Evolutionary conservation across 2,797 vertebrate genomes (phyloP).

Genomic region (Gallinago stenura): DNA sequence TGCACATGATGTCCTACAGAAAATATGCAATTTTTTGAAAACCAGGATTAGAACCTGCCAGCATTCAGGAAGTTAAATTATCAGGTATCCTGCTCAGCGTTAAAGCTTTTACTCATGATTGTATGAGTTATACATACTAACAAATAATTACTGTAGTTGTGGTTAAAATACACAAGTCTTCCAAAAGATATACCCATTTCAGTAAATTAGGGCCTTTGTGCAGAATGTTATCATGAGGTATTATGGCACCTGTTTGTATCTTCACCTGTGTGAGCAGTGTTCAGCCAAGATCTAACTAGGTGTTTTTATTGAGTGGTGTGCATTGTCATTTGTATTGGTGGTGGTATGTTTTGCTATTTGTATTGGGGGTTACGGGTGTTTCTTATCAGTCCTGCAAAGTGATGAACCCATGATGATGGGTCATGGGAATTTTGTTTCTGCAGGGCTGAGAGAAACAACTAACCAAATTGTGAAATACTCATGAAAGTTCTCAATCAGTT

Average conservation of each 20-base stretch:
- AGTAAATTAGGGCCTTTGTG: neutral
- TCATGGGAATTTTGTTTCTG: neutral
- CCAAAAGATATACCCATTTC: neutral
- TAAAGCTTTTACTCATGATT: neutral
- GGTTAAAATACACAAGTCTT: neutral
- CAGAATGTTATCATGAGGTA: accelerated
- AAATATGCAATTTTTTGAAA: neutral
- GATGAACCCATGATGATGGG: neutral
- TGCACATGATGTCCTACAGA: neutral
- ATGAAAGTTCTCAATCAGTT: neutral
- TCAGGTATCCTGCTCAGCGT: neutral
- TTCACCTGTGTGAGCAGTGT: accelerated
- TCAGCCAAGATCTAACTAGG: neutral
- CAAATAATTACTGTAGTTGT: neutral
- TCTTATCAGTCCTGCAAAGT: neutral
- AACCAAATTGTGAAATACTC: accelerated
- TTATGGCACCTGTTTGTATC: neutral
- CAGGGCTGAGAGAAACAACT: neutral
- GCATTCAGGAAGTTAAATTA: neutral
- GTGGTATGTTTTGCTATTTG: neutral
- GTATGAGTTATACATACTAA: neutral
- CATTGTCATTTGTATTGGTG: neutral
- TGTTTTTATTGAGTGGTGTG: neutral
- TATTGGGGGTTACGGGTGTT: neutral
- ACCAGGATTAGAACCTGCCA: neutral